Evolutionary conservation across 2,113 vertebrate genomes (phyloP), one percentile per base, ranked within the genome.

Genomic region (Regulus satrapa): DNA sequence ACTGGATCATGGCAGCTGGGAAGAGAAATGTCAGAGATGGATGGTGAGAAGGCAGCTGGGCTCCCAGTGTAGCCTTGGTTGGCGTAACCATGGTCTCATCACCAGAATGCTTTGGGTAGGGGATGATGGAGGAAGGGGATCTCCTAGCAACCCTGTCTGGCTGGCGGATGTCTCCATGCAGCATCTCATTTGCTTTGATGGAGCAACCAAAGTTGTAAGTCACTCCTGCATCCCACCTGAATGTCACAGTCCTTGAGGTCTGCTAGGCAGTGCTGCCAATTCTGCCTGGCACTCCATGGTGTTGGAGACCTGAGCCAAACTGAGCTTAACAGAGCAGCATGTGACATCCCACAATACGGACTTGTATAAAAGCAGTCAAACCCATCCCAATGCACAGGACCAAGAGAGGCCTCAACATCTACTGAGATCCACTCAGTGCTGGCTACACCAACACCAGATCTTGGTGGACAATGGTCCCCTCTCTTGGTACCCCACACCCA

Each of bases 201-300:
- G 45, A 82, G 15, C 14, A 43, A 56, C 12, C 3, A 4, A 19
- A 45, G 14, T 68, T 4, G 2, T 78, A 55, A 54, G 29, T 59
- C 58, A 72, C 38, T 87, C 62, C 29, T 89, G 34, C 24, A 25
- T 45, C 40, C 40, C 66, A 48, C 48, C 7, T 1, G 2, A 14
- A 12, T 34, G 31, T 78, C 51, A 34, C 0, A 0, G 46, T 58
- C 66, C 55, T 80, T 6, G 14, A 46, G 43, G 69, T 82, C 29
- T 2, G 3, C n/a, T 18, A 43, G 48, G 38, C 41, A 91, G 45
- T 0, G 0, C 34, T 64, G 12, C 29, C 7, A 4, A 2, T 41
- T 72, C 46, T 55, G n/a, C 28, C 59, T 66, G 55, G 34, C 40
- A 32, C 1, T 2, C 32, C n/a, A 3, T 3, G 9, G 36, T 43